Evolutionary conservation across 2,113 vertebrate species (phyloP).

Genomic region (Nibea albiflora): DNA sequence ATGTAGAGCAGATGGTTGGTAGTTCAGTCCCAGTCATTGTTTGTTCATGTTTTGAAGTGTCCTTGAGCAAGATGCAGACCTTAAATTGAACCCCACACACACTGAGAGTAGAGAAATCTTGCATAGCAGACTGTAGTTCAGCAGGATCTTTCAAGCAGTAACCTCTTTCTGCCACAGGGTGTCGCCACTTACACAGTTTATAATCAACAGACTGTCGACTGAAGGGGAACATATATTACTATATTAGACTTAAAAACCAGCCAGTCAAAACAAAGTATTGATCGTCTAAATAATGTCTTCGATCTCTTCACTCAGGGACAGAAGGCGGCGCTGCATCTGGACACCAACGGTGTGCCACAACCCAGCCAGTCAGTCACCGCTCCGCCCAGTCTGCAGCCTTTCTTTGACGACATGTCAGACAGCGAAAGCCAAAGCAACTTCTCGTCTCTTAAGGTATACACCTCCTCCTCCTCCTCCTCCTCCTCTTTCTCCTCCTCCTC

Average conservation of each 20-base stretch:
- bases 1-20: no score
- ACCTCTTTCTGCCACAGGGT: conserved; percentile 44
- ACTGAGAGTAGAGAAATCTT: no score
- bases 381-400: conserved; percentile 80
- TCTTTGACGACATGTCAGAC: conserved; percentile 79
- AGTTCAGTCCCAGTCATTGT: not conserved
- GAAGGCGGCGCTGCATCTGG: conserved; percentile 79
- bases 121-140: not conserved
- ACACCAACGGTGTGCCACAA: conserved; percentile 65
- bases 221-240: not conserved
- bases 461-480: accelerated
- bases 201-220: not conserved
- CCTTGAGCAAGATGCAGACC: not conserved
- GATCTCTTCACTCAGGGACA: conserved; percentile 62
- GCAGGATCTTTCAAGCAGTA: conserved; percentile 1
- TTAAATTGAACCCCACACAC: no score
- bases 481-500: not conserved
- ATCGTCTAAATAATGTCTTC: not conserved
- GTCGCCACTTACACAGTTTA: conserved; percentile 21
- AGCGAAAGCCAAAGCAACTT: conserved; percentile 75
- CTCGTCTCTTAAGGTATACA: conserved; percentile 78
- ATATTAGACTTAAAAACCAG: no score
- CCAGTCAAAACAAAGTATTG: not conserved
- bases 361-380: conserved; percentile 74
- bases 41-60: not conserved